Percentiles rank a stretch among this genome's conserved stretches.
Evolutionary conservation across 2,113 vertebrate genomes (phyloP).

Genomic region (Mormyrus iriodes): DNA sequence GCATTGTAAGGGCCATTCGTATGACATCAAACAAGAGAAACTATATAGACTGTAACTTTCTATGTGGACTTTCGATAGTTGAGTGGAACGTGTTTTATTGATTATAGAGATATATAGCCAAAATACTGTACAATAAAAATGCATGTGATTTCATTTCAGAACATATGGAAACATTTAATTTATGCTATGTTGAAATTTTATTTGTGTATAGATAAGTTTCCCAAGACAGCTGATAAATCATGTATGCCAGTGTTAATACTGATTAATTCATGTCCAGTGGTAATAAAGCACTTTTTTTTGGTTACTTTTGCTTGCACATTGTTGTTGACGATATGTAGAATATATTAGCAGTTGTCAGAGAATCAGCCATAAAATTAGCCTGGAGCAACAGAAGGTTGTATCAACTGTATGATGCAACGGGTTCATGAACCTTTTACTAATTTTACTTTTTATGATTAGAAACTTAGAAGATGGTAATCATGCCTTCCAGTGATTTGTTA

Average conservation of each 20-base stretch:
- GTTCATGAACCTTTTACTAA: background rate
- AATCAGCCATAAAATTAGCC: background rate
- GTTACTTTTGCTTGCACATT: background rate
- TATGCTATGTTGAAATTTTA: background rate
- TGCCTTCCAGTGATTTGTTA: background rate
- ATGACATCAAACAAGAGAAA: background rate
- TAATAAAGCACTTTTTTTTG: background rate
- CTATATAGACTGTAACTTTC: background rate
- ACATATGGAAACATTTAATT: background rate
- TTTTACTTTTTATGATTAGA: background rate
- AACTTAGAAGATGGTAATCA: background rate
- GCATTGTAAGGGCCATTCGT: background rate
- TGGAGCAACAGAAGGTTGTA: background rate
- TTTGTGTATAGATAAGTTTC: background rate
- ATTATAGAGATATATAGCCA: background rate
- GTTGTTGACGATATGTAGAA: background rate
- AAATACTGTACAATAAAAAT: background rate
- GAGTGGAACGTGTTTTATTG: background rate
- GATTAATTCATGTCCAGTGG: background rate
- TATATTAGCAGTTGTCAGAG: background rate
- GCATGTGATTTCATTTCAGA: background rate
- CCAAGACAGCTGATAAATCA: background rate
- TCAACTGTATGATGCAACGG: background rate
- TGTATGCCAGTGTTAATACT: background rate
- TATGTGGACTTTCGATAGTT: background rate